A percentile compares a stretch with the other conserved stretches of the same genome.
Evolutionary conservation across 2,797 vertebrate genomes (phyloP).

Genomic region (Luscinia luscinia): DNA sequence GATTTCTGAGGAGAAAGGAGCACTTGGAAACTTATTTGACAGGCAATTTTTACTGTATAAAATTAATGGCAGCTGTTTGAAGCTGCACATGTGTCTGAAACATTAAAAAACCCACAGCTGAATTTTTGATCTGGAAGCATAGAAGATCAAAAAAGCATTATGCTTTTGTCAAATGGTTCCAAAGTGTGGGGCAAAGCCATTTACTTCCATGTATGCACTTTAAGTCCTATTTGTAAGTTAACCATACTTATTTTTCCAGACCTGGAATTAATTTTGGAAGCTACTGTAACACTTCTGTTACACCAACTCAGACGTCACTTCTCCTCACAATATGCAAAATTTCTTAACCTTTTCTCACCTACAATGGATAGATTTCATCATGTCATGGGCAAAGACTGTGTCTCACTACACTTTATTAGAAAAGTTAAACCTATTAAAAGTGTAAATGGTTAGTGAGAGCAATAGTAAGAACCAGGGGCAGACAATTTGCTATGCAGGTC

Average conservation of each 20-base stretch:
- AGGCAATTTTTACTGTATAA: neutral
- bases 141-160: neutral
- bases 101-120: neutral
- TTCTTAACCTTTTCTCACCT: neutral
- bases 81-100: neutral
- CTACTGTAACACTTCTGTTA: neutral
- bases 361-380: neutral
- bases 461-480: neutral
- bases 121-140: neutral
- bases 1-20: neutral
- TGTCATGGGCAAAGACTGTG: neutral
- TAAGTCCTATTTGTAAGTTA: neutral
- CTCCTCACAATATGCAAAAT: neutral
- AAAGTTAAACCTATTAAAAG: neutral
- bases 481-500: neutral
- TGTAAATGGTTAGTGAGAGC: neutral
- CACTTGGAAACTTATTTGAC: neutral
- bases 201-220: neutral
- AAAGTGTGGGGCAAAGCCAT: neutral
- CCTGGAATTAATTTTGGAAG: neutral
- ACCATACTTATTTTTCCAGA: neutral
- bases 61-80: slow-evolving; percentile 29
- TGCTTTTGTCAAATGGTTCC: neutral
- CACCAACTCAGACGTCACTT: neutral
- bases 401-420: neutral